Evolutionary conservation across 2,888 invertebrate species (phyloP), one percentile per base, ranked within the genome.

Genomic region (Disparrhopalites patrizii): DNA sequence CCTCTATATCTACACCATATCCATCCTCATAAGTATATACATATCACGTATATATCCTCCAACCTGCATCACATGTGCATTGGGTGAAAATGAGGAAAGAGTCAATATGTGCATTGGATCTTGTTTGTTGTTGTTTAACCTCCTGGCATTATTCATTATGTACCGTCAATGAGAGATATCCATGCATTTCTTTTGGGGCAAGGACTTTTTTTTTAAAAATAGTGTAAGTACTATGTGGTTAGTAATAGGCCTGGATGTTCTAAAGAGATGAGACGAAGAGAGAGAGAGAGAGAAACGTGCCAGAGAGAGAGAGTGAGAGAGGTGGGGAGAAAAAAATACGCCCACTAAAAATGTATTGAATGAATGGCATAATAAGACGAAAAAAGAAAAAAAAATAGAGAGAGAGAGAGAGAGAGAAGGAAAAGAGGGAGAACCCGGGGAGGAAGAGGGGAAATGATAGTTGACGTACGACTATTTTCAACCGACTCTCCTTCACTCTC

Each of bases 401-500:
- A 60, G 50, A 61, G 50, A 50, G 33, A 52, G 36, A 36, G 61
- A 40, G 40, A 18, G 28, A 28, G 52, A 28, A 28, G 28, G 23
- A 52, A 52, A 52, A 30, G 30, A 10, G 52, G 8, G 30, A 30
- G 8, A 52, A n/a, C 30, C 36, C n/a, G 28, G 23, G 30, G 30
- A 52, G 25, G 30, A 10, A 30, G 8, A 23, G 25, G 8, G 30
- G 20, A 28, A 43, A 15, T 43, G n/a, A n/a, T 43, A 20, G 47
- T 47, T 47, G 47, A 47, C 47, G 47, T 47, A 47, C 23, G 47
- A 47, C 47, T 47, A 47, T 47, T 47, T 18, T 25, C 23, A 47
- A 47, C 47, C 18, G 47, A 47, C 23, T 47, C 47, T 47, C n/a
- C n/a, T n/a, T n/a, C n/a, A n/a, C 25, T 47, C 47, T 47, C 47